Evolutionary conservation across 2,113 vertebrate species (phyloP), one percentile per base, ranked within the genome.

Genomic region (Ochotona curzoniae): DNA sequence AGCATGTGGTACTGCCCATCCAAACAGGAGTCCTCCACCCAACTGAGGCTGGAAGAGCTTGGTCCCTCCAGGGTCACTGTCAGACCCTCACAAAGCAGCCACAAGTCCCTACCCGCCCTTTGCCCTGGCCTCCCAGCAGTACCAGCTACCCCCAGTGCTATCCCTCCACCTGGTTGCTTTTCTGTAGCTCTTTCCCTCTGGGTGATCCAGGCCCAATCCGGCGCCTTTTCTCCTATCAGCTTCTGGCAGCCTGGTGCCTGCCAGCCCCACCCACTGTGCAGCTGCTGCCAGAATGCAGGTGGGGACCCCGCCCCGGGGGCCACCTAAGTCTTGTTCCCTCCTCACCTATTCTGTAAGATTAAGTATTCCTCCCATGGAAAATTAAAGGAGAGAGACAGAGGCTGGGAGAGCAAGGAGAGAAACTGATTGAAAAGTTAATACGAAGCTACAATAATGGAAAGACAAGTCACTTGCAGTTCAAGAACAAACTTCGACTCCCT

Each of bases 221-320:
- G 44, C 0, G 1, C 86, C 64, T 26, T 70, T 93, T 76, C 54
- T 64, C 57, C 84, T 97, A 91, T 96, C 94, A 49, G 85, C 38
- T 26, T 30, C 25, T 9, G 64, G 28, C 95, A 96, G 91, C 67
- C 64, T 0, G 0, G 26, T 4, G 32, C 44, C 30, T 82, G 69
- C 9, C 12, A 12, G 86, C 49, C 57, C 61, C 83, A 44, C 91
- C 76, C 35, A 14, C 20, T 13, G 35, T 35, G 30, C 63, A 26
- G 9, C 69, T 66, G 17, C 76, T 15, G 57, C 61, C 32, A 23
- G 18, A 76, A 71, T 73, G 15, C 2, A 13, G 38, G 21, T 63
- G 9, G 47, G 23, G 44, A 25, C 26, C 20, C 7, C 8, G 15
- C 26, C 4, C 67, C 30, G 13, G 80, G 83, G n/a, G 54, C 76